Base-by-base conservation (phyloP, 92 coral and sea anemone species). In the Palythoa caribaeorum region DNA sequence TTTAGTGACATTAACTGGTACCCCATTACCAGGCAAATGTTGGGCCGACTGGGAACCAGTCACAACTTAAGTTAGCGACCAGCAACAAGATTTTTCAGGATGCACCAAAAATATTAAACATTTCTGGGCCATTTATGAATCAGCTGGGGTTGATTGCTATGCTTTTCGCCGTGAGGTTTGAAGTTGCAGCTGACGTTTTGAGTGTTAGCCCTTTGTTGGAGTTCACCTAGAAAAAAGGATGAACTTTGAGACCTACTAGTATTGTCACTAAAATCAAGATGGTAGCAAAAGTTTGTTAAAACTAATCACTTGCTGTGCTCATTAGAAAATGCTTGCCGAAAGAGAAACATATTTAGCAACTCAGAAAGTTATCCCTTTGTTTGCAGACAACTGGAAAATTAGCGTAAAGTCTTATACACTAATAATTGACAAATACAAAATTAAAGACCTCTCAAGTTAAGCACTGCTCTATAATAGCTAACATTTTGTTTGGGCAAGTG, bases 281-380 rank as follows among this genome's bases (percentile, higher is more conserved):
- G 28, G 28, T 28, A 28, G 28, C 28, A 28, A 28, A 28, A 28
- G 28, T 28, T 28, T 28, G 28, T 28, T 28, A 28, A 28, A 28
- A 28, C 28, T 28, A 28, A 28, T 28, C 28, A 28, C 28, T 28
- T 28, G 28, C 28, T 28, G 75, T 70, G 75, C 47, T 70, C 75
- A 70, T 70, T 70, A 70, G 75, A 70, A 70, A 70, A 70, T 70
- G 75, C 75, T 70, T 70, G 74, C 75, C 75, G 6, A 70, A 70
- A 70, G 75, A 70, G 28, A 28, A 28, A 28, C 28, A 28, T 28
- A 28, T 28, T 28, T 28, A 28, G 28, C 28, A 28, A 35, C 75
- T 5, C 75, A 9, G 75, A 1, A 70, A 70, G 75, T 70, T 70
- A 70, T 70, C 28, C 75, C 75, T 70, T 70, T 70, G 75, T 21